These are phyloP conservation scores for Tarsius wallacei DNA, from an alignment of 2,797 vertebrate genomes.

Conservation along the genomic window DNA sequence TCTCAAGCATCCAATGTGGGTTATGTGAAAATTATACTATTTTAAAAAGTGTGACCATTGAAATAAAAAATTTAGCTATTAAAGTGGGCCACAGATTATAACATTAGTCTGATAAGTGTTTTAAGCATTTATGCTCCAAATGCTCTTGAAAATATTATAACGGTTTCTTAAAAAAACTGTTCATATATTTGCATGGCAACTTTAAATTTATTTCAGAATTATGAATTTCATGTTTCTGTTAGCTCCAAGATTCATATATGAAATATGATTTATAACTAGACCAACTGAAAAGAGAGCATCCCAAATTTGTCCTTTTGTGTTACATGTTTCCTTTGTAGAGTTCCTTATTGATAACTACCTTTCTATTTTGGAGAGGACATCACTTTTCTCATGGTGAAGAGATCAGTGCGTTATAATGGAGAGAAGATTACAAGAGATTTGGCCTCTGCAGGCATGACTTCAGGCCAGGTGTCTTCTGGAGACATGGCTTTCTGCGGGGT, in stretches of 20 bases:
- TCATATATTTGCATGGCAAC: background rate
- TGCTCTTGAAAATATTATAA: background rate
- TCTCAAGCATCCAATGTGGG: background rate
- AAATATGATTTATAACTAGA: background rate
- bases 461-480: no score
- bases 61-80: background rate
- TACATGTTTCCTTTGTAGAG: slow-evolving; percentile 94
- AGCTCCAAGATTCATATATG: background rate
- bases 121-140: background rate
- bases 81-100: background rate
- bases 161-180: background rate
- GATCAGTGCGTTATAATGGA: no score
- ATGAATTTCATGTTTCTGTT: background rate
- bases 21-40: background rate
- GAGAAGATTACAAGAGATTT: no score
- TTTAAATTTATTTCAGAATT: background rate
- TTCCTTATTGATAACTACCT: slow-evolving; percentile 91
- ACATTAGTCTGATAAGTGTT: background rate
- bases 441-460: no score
- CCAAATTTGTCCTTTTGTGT: slow-evolving; percentile 41
- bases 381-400: no score
- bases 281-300: background rate
- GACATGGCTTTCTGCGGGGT: no score
- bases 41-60: background rate
- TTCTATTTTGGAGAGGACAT: no score